These are phyloP conservation scores for Sebastes aleutianus DNA, from an alignment of 2,797 vertebrate genomes.

Conservation along the genomic window DNA sequence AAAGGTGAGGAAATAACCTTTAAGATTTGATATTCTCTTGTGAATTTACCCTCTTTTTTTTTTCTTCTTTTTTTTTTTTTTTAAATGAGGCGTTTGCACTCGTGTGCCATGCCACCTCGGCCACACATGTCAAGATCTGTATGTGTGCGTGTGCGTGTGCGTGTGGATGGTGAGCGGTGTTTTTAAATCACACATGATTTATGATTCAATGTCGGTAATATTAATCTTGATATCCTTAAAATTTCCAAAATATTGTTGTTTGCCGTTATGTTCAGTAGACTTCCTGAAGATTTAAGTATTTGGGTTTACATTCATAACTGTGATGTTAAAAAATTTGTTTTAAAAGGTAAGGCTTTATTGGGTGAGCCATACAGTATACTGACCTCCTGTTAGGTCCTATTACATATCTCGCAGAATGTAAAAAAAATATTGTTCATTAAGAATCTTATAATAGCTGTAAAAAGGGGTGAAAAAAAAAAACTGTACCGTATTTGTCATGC, in stretches of 20 bases:
- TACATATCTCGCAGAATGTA: conserved; percentile 73
- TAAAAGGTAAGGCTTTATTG: conserved; percentile 43
- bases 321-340: conserved; percentile 37
- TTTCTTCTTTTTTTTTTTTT: no score
- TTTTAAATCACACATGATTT: conserved; percentile 8
- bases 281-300: conserved; percentile 22
- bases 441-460: conserved; percentile 63
- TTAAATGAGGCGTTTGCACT: conserved; percentile 13
- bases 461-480: conserved; percentile 29
- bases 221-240: conserved; percentile 24
- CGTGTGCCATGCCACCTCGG: conserved; percentile 66
- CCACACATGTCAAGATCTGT: conserved; percentile 52
- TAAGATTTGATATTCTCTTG: conserved; percentile 46
- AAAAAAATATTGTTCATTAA: conserved; percentile 42
- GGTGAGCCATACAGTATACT: conserved; percentile 42
- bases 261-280: conserved; percentile 27
- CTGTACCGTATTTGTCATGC: conserved; percentile 69
- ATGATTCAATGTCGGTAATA: conserved; percentile 6
- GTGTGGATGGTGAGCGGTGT: conserved; percentile 25
- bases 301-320: conserved; percentile 43
- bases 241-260: conserved; percentile 26
- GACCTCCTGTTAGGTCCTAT: conserved; percentile 63
- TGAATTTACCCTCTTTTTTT: background rate
- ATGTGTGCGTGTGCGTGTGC: conserved; percentile 28
- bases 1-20: conserved; percentile 38